Percentiles rank a stretch among this genome's conserved stretches.
These are phyloP conservation scores for Gonocerus acuteangulatus DNA, from an alignment of 2,888 invertebrate species.

Conservation along the genomic window DNA sequence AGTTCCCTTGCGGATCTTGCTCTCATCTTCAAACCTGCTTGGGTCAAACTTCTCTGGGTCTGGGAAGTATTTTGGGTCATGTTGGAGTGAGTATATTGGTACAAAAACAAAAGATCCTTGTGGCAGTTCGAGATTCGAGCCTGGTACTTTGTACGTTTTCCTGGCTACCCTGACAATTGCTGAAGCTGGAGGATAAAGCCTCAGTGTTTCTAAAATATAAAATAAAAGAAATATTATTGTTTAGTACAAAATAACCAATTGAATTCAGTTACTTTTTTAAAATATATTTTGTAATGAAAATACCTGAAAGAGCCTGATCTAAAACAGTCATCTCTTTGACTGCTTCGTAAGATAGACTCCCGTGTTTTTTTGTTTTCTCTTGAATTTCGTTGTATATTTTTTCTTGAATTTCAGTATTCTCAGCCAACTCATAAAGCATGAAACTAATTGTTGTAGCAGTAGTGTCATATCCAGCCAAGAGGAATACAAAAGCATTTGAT, in stretches of 20 bases:
- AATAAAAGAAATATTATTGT: not conserved
- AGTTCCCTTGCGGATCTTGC: slow-evolving; percentile 49
- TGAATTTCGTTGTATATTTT: slow-evolving; percentile 48
- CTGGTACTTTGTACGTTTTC: slow-evolving; percentile 40
- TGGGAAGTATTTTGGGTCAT: slow-evolving; percentile 53
- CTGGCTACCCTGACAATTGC: slow-evolving; percentile 43
- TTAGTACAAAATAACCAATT: not conserved
- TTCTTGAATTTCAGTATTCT: slow-evolving; percentile 48
- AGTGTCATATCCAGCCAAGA: slow-evolving; percentile 58
- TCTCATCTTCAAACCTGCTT: slow-evolving; percentile 51
- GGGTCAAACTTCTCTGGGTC: slow-evolving; percentile 56
- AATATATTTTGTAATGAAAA: not conserved
- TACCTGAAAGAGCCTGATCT: slow-evolving; percentile 51
- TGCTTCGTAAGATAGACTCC: slow-evolving; percentile 49
- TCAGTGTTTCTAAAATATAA: slow-evolving; percentile 37
- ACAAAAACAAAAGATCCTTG: slow-evolving; percentile 46
- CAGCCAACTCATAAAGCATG: slow-evolving; percentile 49
- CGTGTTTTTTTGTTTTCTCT: slow-evolving; percentile 44
- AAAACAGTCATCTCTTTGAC: slow-evolving; percentile 51
- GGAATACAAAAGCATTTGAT: slow-evolving; percentile 51
- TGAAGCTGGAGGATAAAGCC: slow-evolving; percentile 44
- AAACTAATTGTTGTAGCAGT: slow-evolving; percentile 55
- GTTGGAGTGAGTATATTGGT: slow-evolving; percentile 53
- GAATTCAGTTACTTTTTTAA: not conserved
- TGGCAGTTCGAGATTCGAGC: slow-evolving; percentile 30